A percentile compares a stretch with the other conserved stretches of the same genome.
Conservation (phyloP, 37 sponge, comb jelly and placozoan genomes). For the Halichondria panicea region DNA sequence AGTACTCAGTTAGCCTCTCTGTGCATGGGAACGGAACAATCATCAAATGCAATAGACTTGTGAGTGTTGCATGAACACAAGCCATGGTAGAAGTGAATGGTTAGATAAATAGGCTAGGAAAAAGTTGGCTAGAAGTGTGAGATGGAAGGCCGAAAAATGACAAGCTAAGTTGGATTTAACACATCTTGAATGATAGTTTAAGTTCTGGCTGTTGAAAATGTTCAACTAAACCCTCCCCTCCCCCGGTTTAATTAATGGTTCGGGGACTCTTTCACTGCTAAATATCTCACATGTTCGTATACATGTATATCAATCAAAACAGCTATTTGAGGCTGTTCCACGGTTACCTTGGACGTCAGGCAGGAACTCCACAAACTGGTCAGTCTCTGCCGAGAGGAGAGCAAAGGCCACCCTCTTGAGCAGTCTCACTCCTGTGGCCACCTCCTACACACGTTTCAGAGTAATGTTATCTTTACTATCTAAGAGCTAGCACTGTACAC, state of each 20-base stretch:
- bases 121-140: background rate
- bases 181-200: no score
- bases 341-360: slow-evolving; percentile 71
- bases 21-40: background rate
- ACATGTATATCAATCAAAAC: background rate
- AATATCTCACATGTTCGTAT: background rate
- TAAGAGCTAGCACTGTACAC: background rate
- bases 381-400: slow-evolving; percentile 51
- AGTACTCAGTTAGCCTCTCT: slow-evolving; percentile 55
- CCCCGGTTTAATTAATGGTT: no score
- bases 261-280: no score
- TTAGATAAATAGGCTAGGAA: no score
- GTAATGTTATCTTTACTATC: background rate
- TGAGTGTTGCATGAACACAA: no score
- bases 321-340: background rate
- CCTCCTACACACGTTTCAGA: slow-evolving; percentile 34
- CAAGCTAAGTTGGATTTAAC: no score
- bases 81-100: no score
- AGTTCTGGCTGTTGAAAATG: no score
- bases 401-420: slow-evolving; percentile 78
- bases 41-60: no score
- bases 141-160: no score
- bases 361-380: slow-evolving; percentile 63
- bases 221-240: no score
- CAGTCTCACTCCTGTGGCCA: slow-evolving; percentile 24